Conservation (phyloP, 2,888 invertebrate genomes). For the Callinectes sapidus region DNA sequence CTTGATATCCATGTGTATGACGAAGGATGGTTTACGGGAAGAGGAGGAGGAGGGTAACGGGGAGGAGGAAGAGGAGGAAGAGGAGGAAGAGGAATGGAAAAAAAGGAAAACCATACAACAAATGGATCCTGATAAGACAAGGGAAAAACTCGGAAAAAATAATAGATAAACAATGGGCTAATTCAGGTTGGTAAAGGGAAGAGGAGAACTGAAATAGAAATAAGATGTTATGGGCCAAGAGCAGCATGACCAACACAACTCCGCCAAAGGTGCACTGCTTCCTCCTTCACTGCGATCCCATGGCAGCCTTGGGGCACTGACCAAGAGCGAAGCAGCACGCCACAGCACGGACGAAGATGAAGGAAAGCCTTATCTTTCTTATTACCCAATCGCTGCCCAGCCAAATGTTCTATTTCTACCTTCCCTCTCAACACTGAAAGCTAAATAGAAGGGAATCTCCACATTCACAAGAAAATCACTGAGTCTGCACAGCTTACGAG, state of each 20-base stretch:
- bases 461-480: background rate
- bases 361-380: background rate
- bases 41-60: background rate
- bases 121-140: background rate
- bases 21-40: background rate
- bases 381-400: background rate
- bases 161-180: background rate
- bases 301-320: too few relatives aligned
- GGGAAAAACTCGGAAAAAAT: background rate
- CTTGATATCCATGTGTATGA: background rate
- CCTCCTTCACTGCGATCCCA: background rate
- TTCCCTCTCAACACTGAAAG: background rate
- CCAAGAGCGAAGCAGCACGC: too few relatives aligned
- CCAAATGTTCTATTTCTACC: background rate
- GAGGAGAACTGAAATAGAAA: background rate
- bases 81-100: background rate
- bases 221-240: background rate
- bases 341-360: background rate
- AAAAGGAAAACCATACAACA: background rate
- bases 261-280: background rate
- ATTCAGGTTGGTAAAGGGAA: too few relatives aligned
- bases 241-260: background rate
- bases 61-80: background rate
- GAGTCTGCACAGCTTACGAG: slow-evolving; percentile 11
- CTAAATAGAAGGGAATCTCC: background rate